Evolutionary conservation across 1,140 invertebrate genomes (phyloP), one percentile per base, ranked within the genome.

Genomic region (Drosophila kepulauana): DNA sequence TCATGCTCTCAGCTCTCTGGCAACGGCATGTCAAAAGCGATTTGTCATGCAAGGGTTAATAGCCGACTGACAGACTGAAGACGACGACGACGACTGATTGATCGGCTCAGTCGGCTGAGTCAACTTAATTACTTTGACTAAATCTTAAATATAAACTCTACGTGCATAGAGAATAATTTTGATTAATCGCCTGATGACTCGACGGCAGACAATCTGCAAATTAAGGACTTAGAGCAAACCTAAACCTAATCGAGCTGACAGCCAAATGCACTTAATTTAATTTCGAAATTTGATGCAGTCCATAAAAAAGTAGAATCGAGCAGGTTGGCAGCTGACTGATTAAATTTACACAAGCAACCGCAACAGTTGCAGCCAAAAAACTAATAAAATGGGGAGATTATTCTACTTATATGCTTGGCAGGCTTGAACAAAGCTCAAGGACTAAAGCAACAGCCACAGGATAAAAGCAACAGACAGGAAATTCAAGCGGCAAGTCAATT

Each of bases 281-380:
- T 82, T 87, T 69, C 54, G 20, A 61, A 63, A 68, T 48, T 77
- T 49, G 45, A 72, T 64, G 38, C 45, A 65, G 62, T 64, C 62
- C 49, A 78, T 78, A 74, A 72, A 77, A 73, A 33, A 3, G 20
- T 4, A 25, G 20, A 25, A 5, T 43, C 15, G 30, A 11, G 11
- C 20, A 30, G 3, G 30, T 4, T 43, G 8, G 30, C 30, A 52
- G 58, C 66, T 66, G 77, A 51, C 77, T 87, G 84, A 87, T 88
- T 87, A 88, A 87, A 87, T 87, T 88, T 88, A 88, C 84, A 87
- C 84, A 88, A 80, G 20, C 68, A 67, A 66, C 80, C 85, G 35
- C 84, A 87, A 88, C 76, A 79, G 82, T 86, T 86, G 82, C 82
- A 86, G 58, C 72, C 28, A 56, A 75, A 56, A 75, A 70, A 56